Conservation (phyloP, 1,140 invertebrate species). For the Pseudomyrmex sp. region DNA sequence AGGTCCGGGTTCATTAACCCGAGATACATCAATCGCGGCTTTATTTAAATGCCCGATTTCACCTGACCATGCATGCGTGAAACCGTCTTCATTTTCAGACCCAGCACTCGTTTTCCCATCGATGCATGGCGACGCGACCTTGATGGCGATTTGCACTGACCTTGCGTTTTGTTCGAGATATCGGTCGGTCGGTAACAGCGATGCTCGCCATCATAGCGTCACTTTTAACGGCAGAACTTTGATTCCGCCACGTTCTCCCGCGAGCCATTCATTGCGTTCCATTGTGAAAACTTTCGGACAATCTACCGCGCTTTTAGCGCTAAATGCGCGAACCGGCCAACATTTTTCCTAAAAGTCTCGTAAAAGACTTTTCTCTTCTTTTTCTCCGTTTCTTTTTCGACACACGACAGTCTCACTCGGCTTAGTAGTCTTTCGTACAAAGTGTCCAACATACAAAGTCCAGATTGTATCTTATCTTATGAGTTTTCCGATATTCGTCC, state of each 20-base stretch:
- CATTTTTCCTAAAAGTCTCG: not conserved
- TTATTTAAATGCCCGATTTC: conserved; percentile 44
- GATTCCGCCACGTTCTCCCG: conserved; percentile 8
- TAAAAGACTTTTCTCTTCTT: not conserved
- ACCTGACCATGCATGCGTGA: conserved; percentile 48
- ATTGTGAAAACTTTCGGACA: conserved; percentile 2
- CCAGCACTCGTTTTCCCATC: conserved; percentile 1
- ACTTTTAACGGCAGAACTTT: conserved; percentile 39
- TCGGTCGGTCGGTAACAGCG: conserved; percentile 24
- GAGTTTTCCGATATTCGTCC: conserved; percentile 10
- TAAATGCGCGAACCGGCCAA: not conserved
- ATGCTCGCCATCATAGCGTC: not conserved
- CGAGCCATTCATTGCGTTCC: not conserved
- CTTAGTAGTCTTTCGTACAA: not conserved
- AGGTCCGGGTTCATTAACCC: conserved; percentile 48
- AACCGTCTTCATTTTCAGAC: conserved; percentile 26
- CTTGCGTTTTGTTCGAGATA: conserved; percentile 44
- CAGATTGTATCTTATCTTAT: conserved; percentile 18
- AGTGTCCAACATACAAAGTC: not conserved
- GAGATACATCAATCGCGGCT: conserved; percentile 26
- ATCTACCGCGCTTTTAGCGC: not conserved
- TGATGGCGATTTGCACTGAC: conserved; percentile 52
- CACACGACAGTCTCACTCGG: not conserved
- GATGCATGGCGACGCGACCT: conserved; percentile 32
- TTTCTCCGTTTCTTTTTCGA: not conserved